Evolutionary conservation across 2,888 invertebrate genomes (phyloP).

Genomic region (Melanchra persicariae): DNA sequence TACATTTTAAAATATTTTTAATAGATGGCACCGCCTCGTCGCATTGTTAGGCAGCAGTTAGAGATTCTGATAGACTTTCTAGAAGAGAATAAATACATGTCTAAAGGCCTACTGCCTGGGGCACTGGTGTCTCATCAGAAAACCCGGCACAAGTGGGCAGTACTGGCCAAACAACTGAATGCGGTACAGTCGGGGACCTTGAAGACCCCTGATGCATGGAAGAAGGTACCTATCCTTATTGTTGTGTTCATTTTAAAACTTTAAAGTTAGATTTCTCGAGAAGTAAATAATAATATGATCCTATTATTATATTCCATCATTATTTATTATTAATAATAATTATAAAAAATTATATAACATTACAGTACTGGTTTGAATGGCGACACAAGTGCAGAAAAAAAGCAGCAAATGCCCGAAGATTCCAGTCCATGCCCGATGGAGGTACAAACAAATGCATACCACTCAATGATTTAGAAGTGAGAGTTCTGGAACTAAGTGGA

Average conservation of each 20-base stretch:
- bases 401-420: slow-evolving; percentile 79
- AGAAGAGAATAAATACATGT: slow-evolving; percentile 82
- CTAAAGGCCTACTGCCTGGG: slow-evolving; percentile 78
- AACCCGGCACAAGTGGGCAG: slow-evolving; percentile 81
- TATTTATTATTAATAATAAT: too few relatives aligned
- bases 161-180: slow-evolving; percentile 81
- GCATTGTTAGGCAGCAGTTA: slow-evolving; percentile 80
- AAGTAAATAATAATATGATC: neutral
- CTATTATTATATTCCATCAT: neutral
- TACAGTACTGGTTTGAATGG: slow-evolving; percentile 88
- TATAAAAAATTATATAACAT: neutral
- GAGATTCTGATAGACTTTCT: slow-evolving; percentile 83
- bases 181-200: slow-evolving; percentile 79
- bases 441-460: slow-evolving; percentile 78
- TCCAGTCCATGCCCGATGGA: slow-evolving; percentile 71
- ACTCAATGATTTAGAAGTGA: slow-evolving; percentile 83
- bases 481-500: slow-evolving; percentile 81
- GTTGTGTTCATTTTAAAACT: neutral
- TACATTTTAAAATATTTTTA: slow-evolving; percentile 25
- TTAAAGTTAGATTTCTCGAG: neutral
- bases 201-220: slow-evolving; percentile 85
- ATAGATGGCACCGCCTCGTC: slow-evolving; percentile 86
- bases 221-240: slow-evolving; percentile 74
- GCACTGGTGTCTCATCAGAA: slow-evolving; percentile 78
- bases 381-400: slow-evolving; percentile 85